phyloP scores from a whole-genome alignment of 2,797 vertebrate species.

The Sebastes matsubarae region DNA sequence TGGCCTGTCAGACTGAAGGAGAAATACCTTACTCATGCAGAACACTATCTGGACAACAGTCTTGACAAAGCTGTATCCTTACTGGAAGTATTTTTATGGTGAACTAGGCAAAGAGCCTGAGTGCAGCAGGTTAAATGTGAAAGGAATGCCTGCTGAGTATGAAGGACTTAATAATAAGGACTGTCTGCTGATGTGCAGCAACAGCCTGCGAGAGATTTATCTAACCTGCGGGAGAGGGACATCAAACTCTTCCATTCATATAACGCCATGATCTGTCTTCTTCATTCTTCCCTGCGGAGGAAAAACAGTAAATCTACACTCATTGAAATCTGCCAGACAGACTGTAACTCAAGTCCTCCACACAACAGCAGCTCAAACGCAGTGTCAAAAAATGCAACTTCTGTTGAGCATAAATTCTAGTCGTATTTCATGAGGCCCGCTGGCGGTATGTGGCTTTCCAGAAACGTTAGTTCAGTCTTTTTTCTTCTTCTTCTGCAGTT shows the following conservation, averaged over 20 bases:
- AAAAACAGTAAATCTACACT: conserved; percentile 48
- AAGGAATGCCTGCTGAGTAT: conserved; percentile 12
- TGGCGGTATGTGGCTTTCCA: conserved; percentile 24
- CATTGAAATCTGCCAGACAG: conserved; percentile 26
- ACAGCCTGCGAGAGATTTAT: conserved; percentile 9
- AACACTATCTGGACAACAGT: conserved; percentile 22
- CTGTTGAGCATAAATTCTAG: conserved; percentile 44
- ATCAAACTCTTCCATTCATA: conserved; percentile 32
- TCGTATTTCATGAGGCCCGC: conserved; percentile 47
- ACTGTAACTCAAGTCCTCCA: conserved; percentile 49
- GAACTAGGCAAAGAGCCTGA: not conserved
- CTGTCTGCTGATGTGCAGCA: not conserved
- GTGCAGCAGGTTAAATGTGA: conserved; percentile 20
- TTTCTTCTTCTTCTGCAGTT: not conserved
- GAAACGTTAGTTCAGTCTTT: conserved; percentile 4
- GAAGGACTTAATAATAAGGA: conserved; percentile 11
- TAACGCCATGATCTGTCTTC: conserved; percentile 22
- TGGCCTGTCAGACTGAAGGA: conserved; percentile 21
- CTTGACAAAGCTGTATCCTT: conserved; percentile 10
- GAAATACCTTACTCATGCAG: conserved; percentile 18
- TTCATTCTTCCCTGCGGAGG: conserved; percentile 28
- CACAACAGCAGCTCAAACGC: conserved; percentile 5
- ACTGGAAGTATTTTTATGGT: not conserved
- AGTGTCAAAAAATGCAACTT: conserved; percentile 32
- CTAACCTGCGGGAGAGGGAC: not conserved